Conservation (phyloP, 2,797 vertebrate species). For the Labeo calbasu region DNA sequence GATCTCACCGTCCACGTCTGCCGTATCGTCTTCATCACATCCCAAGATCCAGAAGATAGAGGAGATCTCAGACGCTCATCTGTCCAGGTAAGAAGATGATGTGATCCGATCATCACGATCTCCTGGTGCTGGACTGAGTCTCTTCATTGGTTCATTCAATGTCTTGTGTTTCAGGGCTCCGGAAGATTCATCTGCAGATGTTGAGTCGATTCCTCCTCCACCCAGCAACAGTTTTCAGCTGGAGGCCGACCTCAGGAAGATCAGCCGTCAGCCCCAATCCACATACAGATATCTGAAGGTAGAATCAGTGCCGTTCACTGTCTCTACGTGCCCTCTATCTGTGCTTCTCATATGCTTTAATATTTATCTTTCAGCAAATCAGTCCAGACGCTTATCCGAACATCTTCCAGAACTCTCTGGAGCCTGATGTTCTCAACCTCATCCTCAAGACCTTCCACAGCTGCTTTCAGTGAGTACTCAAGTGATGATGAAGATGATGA, state of each 20-base stretch:
- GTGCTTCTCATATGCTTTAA: neutral
- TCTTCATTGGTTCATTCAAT: neutral
- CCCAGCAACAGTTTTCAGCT: conserved; percentile 92
- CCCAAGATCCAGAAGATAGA: conserved; percentile 93
- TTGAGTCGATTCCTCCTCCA: conserved; percentile 73
- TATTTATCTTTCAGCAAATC: conserved; percentile 84
- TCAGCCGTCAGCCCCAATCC: conserved; percentile 79
- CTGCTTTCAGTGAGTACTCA: conserved; percentile 87
- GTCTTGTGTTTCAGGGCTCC: conserved; percentile 39
- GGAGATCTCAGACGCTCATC: conserved; percentile 71
- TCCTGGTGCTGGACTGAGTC: neutral
- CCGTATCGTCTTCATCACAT: conserved; percentile 75
- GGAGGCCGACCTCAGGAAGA: conserved; percentile 89
- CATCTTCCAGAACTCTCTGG: conserved; percentile 91
- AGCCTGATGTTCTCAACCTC: conserved; percentile 90
- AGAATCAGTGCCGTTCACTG: neutral
- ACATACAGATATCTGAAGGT: conserved; percentile 92
- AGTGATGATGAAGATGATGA: neutral
- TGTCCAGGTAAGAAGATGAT: conserved; percentile 62
- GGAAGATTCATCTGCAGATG: neutral
- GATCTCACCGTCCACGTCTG: conserved; percentile 36
- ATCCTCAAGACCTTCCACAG: conserved; percentile 86
- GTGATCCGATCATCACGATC: neutral
- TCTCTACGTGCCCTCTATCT: neutral
- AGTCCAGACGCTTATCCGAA: conserved; percentile 81